phyloP scores from a whole-genome alignment of 2,797 vertebrate genomes.

The Ctenopoma kingsleyae region DNA sequence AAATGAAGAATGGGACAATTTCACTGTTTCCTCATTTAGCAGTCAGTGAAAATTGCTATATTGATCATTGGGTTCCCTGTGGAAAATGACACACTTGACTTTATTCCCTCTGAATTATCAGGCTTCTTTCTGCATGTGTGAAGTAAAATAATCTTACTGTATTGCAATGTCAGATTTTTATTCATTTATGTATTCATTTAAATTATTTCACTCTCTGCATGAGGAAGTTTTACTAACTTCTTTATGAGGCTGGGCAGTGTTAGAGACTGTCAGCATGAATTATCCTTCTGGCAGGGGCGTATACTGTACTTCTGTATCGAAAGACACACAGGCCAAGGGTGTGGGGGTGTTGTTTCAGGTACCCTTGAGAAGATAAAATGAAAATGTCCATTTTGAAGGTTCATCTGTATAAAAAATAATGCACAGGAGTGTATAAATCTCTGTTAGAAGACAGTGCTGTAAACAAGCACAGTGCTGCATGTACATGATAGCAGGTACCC shows the following conservation, averaged over 20 bases:
- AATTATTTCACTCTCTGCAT: constrained; percentile 17
- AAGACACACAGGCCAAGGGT: background rate
- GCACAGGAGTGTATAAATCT: no score
- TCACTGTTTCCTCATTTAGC: constrained; percentile 55
- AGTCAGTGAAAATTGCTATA: constrained; percentile 57
- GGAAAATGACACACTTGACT: constrained; percentile 62
- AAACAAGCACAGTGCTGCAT: no score
- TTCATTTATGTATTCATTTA: constrained; percentile 24
- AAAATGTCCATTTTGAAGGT: background rate
- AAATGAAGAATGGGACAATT: constrained; percentile 67
- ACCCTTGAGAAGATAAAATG: constrained; percentile 9
- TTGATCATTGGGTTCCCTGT: constrained; percentile 59
- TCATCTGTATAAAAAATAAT: background rate
- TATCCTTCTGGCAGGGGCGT: constrained; percentile 1
- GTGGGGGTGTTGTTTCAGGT: background rate
- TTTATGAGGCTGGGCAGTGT: constrained; percentile 5
- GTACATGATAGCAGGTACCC: no score
- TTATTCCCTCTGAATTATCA: constrained; percentile 35
- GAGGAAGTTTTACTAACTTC: constrained; percentile 21
- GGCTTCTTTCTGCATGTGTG: constrained; percentile 27
- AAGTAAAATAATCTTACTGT: constrained; percentile 39
- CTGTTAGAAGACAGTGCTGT: background rate
- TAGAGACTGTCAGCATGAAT: constrained; percentile 1
- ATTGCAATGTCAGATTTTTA: constrained; percentile 17
- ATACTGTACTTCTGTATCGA: background rate